Base-by-base conservation (phyloP, 1,140 invertebrate genomes). In the Helicoverpa armigera region DNA sequence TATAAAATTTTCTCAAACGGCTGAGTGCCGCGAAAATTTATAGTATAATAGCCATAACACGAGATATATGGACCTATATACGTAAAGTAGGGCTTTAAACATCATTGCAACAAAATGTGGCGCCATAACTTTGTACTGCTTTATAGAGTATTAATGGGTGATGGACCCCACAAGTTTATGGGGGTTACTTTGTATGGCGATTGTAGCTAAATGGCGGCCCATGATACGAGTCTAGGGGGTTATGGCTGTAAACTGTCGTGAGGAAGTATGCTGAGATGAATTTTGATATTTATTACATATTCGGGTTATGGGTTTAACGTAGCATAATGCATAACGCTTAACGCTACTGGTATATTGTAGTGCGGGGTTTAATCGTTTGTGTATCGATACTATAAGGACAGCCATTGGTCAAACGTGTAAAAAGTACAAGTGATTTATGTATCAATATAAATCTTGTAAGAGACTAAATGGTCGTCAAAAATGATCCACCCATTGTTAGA, bases 91-190 rank as follows among this genome's bases (percentile, higher is more conserved):
- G 53, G 18, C 29, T 53, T 54, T 72, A 72, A 51, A 31, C 69
- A 18, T 23, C 65, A 72, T 29, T 12, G 23, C 50, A 31, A 72
- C 18, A 72, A 54, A 54, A 54, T 72, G 69, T 72, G 2, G 69
- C 14, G 69, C 50, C 18, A 72, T 72, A 72, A 72, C 48, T 72
- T 53, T 72, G 48, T 72, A 72, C 18, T 53, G 23, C 13, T 72
- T 72, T 72, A 72, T 72, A 50, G 69, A 23, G 69, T 72, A 72
- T 72, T 72, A 72, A 72, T 51, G 53, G 35, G 48, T 53, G 50
- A 72, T 53, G 69, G 69, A 72, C 69, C 31, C 23, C 69, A 72
- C 69, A 14, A 14, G 3, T 29, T 53, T 53, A 72, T 72, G 13
- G 13, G 48, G 23, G 14, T 72, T 72, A 72, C 69, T 72, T 72